phyloP scores from a whole-genome alignment of 2,113 vertebrate species.

The Hypomesus transpacificus region DNA sequence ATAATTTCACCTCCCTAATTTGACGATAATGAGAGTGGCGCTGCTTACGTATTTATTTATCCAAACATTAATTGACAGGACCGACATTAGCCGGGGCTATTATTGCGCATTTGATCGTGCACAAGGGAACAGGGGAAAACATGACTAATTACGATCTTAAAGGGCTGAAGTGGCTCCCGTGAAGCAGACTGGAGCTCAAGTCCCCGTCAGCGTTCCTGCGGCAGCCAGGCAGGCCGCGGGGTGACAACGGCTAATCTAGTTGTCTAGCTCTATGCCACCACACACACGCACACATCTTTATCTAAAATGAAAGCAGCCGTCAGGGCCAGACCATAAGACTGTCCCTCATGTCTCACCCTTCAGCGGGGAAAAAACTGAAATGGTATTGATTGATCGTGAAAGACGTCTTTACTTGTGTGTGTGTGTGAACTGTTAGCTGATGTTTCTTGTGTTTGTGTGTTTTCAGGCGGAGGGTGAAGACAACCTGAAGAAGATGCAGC shows the following conservation, averaged over 20 bases:
- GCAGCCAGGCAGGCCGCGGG: slow-evolving; percentile 37
- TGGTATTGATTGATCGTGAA: slow-evolving; percentile 25
- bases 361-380: slow-evolving; percentile 16
- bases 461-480: slow-evolving; percentile 78
- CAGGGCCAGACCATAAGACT: slow-evolving; percentile 26
- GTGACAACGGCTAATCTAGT: slow-evolving; percentile 47
- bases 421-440: neutral
- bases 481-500: slow-evolving; percentile 83
- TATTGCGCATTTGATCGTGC: slow-evolving; percentile 65
- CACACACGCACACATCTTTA: slow-evolving; percentile 15
- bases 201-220: slow-evolving; percentile 57
- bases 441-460: neutral
- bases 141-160: slow-evolving; percentile 66
- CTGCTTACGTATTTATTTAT: slow-evolving; percentile 73
- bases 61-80: slow-evolving; percentile 70
- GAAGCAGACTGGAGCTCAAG: slow-evolving; percentile 45
- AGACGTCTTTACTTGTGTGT: neutral
- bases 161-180: slow-evolving; percentile 54
- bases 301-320: slow-evolving; percentile 33
- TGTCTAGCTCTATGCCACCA: neutral
- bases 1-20: slow-evolving; percentile 74
- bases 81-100: slow-evolving; percentile 62
- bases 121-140: slow-evolving; percentile 63
- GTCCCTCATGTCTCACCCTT: neutral
- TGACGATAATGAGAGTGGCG: slow-evolving; percentile 68